Evolutionary conservation across 2,888 invertebrate genomes (phyloP).

Genomic region (Dasypogon diadema): DNA sequence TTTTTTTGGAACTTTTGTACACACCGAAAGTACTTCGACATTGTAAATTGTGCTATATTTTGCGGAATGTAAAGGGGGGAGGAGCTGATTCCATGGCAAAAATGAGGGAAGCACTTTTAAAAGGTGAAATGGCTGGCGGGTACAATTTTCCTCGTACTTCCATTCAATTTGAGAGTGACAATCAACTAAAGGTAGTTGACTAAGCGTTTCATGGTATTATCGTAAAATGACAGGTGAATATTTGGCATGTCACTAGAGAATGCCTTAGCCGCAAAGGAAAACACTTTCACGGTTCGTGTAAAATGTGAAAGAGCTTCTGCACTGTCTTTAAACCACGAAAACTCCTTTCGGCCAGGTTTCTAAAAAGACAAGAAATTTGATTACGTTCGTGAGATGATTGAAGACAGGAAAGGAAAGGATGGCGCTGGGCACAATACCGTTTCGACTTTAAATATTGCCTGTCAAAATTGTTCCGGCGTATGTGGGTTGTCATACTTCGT

Average conservation of each 20-base stretch:
- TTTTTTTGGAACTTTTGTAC: neutral
- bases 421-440: too few relatives aligned
- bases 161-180: constrained; percentile 13
- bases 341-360: too few relatives aligned
- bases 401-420: too few relatives aligned
- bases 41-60: neutral
- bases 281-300: too few relatives aligned
- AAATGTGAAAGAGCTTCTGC: too few relatives aligned
- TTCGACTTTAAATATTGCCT: too few relatives aligned
- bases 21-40: neutral
- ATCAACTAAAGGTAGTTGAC: constrained; percentile 37
- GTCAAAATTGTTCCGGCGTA: too few relatives aligned
- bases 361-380: too few relatives aligned
- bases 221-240: constrained; percentile 51
- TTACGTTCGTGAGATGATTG: too few relatives aligned
- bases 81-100: neutral
- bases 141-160: neutral
- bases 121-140: neutral
- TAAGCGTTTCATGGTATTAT: constrained; percentile 47
- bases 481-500: too few relatives aligned
- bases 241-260: constrained; percentile 34
- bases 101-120: neutral
- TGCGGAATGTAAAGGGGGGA: neutral
- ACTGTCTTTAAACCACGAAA: too few relatives aligned
- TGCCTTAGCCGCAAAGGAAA: neutral